Evolutionary conservation across 2,888 invertebrate genomes (phyloP).

Genomic region (Brenthis hecate): DNA sequence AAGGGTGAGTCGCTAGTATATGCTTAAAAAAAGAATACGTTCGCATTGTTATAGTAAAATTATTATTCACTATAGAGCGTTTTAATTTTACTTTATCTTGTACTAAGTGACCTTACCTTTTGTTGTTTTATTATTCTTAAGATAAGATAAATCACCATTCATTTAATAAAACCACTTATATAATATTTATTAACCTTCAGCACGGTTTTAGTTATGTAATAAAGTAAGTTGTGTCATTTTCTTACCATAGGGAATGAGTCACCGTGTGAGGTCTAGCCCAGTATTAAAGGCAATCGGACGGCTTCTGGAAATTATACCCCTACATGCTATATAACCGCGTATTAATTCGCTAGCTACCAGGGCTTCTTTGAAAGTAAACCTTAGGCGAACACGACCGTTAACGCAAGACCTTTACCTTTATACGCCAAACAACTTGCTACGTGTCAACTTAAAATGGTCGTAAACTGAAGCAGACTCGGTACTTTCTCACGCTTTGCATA

Average conservation of each 20-base stretch:
- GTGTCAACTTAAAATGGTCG: constrained; percentile 54
- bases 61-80: no score
- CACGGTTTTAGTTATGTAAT: no score
- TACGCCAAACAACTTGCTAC: constrained; percentile 26
- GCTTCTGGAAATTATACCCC: constrained; percentile 43
- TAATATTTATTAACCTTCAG: no score
- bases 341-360: constrained; percentile 39
- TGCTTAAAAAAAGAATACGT: no score
- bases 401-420: constrained; percentile 25
- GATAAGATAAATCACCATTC: no score
- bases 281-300: constrained; percentile 44
- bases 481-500: constrained; percentile 74
- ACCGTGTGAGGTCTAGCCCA: constrained; percentile 28
- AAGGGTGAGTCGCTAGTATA: no score
- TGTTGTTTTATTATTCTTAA: no score
- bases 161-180: no score
- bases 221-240: neutral
- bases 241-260: constrained; percentile 3
- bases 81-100: neutral
- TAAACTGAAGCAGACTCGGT: constrained; percentile 56
- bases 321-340: constrained; percentile 40
- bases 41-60: no score
- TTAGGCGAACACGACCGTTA: constrained; percentile 24
- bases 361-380: constrained; percentile 38
- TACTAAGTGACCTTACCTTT: no score